These are phyloP conservation scores for Drosophila prolongata DNA, from an alignment of 2,888 invertebrate species.

Conservation along the genomic window DNA sequence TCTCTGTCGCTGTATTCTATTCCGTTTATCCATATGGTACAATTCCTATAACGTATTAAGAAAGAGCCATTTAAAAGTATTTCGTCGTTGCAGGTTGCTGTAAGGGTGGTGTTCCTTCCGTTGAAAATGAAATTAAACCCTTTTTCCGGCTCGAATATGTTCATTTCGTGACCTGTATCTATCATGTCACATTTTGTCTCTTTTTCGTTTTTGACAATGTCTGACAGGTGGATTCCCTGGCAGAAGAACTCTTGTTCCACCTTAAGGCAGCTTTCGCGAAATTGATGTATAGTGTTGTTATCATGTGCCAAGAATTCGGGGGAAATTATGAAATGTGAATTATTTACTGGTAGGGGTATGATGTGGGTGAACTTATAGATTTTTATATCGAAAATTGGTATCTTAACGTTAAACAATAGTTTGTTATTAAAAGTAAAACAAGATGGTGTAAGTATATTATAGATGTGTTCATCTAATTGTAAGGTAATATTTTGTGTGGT, in stretches of 20 bases:
- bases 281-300: background rate
- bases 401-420: constrained; percentile 9
- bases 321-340: constrained; percentile 5
- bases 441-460: background rate
- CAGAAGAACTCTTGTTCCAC: background rate
- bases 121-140: constrained; percentile 4
- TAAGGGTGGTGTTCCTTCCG: no score
- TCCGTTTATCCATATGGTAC: no score
- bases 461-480: background rate
- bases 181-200: background rate
- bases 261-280: constrained; percentile 3
- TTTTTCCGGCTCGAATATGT: background rate
- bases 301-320: constrained; percentile 6
- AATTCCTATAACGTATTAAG: background rate
- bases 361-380: constrained; percentile 4
- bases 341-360: constrained; percentile 2
- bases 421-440: background rate
- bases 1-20: no score
- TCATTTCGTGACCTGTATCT: background rate
- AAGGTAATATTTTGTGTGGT: background rate
- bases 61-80: no score
- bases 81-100: no score
- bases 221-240: background rate
- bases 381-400: constrained; percentile 8
- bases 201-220: background rate